Conservation (phyloP, 2,797 vertebrate species). For the Muscicapa striata region DNA sequence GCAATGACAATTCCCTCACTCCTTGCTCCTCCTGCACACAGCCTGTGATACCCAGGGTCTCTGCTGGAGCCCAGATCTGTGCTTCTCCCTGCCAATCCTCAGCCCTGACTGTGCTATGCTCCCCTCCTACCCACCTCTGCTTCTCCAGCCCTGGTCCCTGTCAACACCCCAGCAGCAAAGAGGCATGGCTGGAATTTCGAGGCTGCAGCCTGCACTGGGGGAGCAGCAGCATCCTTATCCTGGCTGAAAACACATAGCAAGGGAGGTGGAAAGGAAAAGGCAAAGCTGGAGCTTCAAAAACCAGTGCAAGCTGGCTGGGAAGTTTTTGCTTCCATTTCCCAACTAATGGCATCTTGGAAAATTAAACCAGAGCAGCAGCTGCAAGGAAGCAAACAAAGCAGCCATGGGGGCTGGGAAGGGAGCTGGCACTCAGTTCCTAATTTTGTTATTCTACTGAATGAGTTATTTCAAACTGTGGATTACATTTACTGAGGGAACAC, state of each 20-base stretch:
- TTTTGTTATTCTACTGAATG: slow-evolving; percentile 55
- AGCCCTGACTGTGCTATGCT: background rate
- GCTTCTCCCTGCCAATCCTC: background rate
- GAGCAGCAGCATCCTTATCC: background rate
- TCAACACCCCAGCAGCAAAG: background rate
- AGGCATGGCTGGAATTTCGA: accelerated
- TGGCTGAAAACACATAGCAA: background rate
- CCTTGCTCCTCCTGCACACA: background rate
- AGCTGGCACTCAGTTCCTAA: slow-evolving; percentile 13
- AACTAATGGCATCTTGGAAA: slow-evolving; percentile 36
- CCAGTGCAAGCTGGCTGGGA: background rate
- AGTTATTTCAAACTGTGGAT: slow-evolving; percentile 51
- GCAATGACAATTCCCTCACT: background rate
- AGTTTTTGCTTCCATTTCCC: slow-evolving; percentile 23
- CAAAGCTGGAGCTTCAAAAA: background rate
- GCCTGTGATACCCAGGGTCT: background rate
- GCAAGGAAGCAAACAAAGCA: slow-evolving; percentile 59
- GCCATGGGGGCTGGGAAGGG: background rate
- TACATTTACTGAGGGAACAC: slow-evolving; percentile 12
- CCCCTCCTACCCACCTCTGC: background rate
- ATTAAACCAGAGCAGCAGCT: slow-evolving; percentile 57
- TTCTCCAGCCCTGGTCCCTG: background rate
- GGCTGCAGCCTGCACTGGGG: background rate
- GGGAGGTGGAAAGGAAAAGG: background rate
- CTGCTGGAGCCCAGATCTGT: background rate